Conservation (phyloP, 2,797 vertebrate genomes). For the Darevskia mixta region DNA sequence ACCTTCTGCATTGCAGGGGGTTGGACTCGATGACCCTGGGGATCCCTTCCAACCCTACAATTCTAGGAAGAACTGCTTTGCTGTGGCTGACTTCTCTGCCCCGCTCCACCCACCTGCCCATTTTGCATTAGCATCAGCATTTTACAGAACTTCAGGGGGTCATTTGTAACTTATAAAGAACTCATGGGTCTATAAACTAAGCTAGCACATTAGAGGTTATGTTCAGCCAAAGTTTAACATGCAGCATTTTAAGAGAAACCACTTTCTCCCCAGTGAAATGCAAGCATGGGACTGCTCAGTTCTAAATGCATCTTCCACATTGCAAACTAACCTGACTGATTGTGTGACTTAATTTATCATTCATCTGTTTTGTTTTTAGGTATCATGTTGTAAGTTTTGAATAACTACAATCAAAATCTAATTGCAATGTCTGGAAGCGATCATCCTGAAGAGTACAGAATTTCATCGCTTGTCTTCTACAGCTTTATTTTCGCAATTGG, state of each 20-base stretch:
- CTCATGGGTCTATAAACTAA: neutral
- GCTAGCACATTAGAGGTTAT: neutral
- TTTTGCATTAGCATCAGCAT: neutral
- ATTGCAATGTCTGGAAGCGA: constrained; percentile 38
- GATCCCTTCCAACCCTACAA: neutral
- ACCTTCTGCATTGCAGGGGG: neutral
- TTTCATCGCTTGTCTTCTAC: constrained; percentile 89
- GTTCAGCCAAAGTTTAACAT: neutral
- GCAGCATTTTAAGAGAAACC: neutral
- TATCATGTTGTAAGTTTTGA: constrained; percentile 46
- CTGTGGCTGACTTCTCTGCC: neutral
- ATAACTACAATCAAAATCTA: constrained; percentile 44
- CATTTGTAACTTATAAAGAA: neutral
- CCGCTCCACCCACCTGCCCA: neutral
- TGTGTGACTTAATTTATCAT: neutral
- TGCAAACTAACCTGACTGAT: neutral
- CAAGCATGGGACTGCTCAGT: neutral
- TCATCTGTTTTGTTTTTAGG: neutral
- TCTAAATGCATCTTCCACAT: neutral
- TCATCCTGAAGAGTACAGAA: constrained; percentile 84
- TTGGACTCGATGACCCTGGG: too few species aligned
- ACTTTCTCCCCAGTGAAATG: neutral
- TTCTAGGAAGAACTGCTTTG: neutral
- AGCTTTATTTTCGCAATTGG: constrained; percentile 87
- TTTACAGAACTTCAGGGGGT: neutral